phyloP scores from a whole-genome alignment of 2,113 vertebrate species.

The Zapus hudsonius region DNA sequence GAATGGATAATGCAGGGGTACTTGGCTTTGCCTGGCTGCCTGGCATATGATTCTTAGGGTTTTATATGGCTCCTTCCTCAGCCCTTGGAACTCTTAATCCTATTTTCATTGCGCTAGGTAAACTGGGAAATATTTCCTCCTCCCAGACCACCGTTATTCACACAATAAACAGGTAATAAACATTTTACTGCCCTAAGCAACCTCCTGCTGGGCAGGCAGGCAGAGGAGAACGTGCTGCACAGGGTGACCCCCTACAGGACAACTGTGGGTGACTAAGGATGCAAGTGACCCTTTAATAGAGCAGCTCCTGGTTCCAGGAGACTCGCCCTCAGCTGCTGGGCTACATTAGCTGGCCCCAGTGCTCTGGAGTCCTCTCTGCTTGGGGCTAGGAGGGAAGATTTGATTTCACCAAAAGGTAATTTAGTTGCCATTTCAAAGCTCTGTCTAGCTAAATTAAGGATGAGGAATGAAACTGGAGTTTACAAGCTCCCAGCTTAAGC shows the following conservation, averaged over 20 bases:
- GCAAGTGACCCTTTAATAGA: not conserved
- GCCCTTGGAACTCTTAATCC: slow-evolving; percentile 76
- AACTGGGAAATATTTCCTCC: slow-evolving; percentile 76
- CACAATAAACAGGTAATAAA: slow-evolving; percentile 83
- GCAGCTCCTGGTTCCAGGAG: not conserved
- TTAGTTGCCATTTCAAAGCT: slow-evolving; percentile 74
- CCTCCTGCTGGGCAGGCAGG: slow-evolving; percentile 71
- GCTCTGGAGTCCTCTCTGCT: slow-evolving; percentile 50
- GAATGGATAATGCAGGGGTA: not conserved
- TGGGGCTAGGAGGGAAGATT: slow-evolving; percentile 63
- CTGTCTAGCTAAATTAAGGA: slow-evolving; percentile 67
- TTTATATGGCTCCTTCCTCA: slow-evolving; percentile 57
- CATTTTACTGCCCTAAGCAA: slow-evolving; percentile 76
- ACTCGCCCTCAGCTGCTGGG: not conserved
- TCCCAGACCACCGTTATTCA: slow-evolving; percentile 74
- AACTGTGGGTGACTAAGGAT: slow-evolving; percentile 46
- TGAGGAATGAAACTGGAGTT: slow-evolving; percentile 62
- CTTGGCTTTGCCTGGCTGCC: not conserved
- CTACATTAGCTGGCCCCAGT: not conserved
- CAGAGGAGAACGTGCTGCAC: slow-evolving; percentile 2
- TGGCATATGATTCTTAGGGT: slow-evolving; percentile 18
- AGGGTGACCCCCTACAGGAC: slow-evolving; percentile 10
- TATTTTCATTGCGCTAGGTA: slow-evolving; percentile 77
- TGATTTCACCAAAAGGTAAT: slow-evolving; percentile 77
- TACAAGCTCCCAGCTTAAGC: slow-evolving; percentile 18